Evolutionary conservation across 2,888 invertebrate species (phyloP).

Genomic region (Troides helena): DNA sequence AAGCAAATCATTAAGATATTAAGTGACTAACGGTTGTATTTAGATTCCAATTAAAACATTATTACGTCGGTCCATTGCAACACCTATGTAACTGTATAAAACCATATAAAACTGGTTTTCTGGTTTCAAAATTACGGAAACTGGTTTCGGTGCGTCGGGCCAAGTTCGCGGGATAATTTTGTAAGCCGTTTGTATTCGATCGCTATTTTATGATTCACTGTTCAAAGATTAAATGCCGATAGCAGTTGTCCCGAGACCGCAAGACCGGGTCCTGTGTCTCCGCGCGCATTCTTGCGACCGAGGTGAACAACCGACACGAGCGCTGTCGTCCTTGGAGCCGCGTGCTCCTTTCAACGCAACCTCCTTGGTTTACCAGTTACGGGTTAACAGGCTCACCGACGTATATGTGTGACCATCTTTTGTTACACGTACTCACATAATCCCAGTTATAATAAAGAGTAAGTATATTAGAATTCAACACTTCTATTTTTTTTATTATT

Average conservation of each 20-base stretch:
- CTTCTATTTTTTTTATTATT: too few relatives aligned
- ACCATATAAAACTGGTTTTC: constrained; percentile 18
- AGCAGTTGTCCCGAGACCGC: constrained; percentile 56
- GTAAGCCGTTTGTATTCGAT: constrained; percentile 20
- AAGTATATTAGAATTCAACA: too few relatives aligned
- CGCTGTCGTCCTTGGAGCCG: constrained; percentile 67
- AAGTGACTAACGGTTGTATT: constrained; percentile 5
- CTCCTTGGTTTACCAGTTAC: constrained; percentile 33
- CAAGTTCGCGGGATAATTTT: constrained; percentile 9
- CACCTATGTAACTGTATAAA: constrained; percentile 28
- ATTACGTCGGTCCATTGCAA: constrained; percentile 14
- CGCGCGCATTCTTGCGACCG: constrained; percentile 66
- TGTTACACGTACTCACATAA: neutral
- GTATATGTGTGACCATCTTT: constrained; percentile 2
- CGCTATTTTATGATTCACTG: constrained; percentile 32
- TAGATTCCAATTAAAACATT: constrained; percentile 13
- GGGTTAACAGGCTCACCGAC: constrained; percentile 9
- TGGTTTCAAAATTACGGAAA: constrained; percentile 18
- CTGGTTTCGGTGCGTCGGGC: constrained; percentile 14
- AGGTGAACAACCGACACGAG: constrained; percentile 73
- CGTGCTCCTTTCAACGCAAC: constrained; percentile 70
- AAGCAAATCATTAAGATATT: constrained; percentile 6
- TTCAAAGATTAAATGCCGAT: constrained; percentile 34
- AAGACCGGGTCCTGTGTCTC: constrained; percentile 53
- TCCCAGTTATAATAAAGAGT: neutral